phyloP scores from a whole-genome alignment of 2,888 invertebrate species.

The Cotesia congregata region DNA sequence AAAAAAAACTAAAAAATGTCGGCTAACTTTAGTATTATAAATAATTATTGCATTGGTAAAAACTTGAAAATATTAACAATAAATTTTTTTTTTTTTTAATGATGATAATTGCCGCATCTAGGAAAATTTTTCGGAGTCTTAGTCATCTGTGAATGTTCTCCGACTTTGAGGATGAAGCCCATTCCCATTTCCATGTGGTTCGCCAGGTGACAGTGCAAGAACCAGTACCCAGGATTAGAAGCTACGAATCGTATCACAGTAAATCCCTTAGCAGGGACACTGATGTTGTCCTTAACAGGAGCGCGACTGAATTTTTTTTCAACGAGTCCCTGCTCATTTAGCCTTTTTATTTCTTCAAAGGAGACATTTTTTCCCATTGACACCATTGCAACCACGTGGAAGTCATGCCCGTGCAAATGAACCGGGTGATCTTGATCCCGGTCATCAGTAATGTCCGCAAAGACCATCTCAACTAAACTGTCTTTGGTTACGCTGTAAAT shows the following conservation, averaged over 20 bases:
- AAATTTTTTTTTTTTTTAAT: not conserved
- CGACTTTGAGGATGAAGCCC: conserved; percentile 69
- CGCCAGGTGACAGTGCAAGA: conserved; percentile 71
- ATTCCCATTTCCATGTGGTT: conserved; percentile 71
- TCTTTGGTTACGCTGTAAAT: conserved; percentile 57
- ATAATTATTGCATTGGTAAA: not conserved
- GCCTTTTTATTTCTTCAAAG: conserved; percentile 57
- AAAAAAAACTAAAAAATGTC: too few species aligned
- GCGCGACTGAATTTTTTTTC: conserved; percentile 62
- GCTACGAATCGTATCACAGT: conserved; percentile 70
- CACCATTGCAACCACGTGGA: conserved; percentile 65
- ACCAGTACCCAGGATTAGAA: conserved; percentile 71
- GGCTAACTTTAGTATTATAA: too few species aligned
- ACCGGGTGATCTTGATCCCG: conserved; percentile 65
- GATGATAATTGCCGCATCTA: conserved; percentile 61
- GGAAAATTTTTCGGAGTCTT: conserved; percentile 62
- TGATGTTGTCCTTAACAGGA: conserved; percentile 70
- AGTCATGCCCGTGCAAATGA: conserved; percentile 69
- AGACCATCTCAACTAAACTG: conserved; percentile 67
- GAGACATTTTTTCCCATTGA: conserved; percentile 59
- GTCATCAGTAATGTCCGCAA: conserved; percentile 66
- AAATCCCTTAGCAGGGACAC: conserved; percentile 71
- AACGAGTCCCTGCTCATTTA: conserved; percentile 63
- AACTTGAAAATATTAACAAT: not conserved
- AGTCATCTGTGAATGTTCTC: conserved; percentile 62